phyloP scores from a whole-genome alignment of 2,797 vertebrate species.

The Pseudomugil gertrudae region DNA sequence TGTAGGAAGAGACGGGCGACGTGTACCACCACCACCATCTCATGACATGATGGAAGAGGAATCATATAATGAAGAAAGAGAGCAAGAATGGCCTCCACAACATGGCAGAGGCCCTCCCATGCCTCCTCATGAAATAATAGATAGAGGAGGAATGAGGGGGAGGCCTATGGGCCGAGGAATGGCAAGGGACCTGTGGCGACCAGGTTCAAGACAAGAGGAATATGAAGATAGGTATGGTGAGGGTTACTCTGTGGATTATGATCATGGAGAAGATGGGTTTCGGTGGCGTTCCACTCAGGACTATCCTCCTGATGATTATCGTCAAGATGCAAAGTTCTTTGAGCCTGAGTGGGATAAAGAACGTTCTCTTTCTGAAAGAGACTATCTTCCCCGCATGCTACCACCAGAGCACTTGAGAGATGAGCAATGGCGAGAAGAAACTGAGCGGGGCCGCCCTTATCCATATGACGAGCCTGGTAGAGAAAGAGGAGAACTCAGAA shows the following conservation, averaged over 20 bases:
- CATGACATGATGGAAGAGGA: constrained; percentile 73
- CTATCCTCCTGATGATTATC: constrained; percentile 84
- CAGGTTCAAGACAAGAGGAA: constrained; percentile 76
- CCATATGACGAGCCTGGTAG: constrained; percentile 85
- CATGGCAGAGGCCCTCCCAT: constrained; percentile 78
- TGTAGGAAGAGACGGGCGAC: constrained; percentile 75
- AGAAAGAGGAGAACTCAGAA: constrained; percentile 85
- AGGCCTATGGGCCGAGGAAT: constrained; percentile 73
- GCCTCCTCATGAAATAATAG: constrained; percentile 81
- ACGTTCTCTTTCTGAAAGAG: constrained; percentile 70
- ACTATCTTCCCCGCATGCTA: constrained; percentile 79
- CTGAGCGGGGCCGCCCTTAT: constrained; percentile 80
- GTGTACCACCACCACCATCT: constrained; percentile 79
- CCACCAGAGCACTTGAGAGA: constrained; percentile 87
- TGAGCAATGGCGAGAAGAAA: constrained; percentile 87
- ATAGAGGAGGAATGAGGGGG: constrained; percentile 70
- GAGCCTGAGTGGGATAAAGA: constrained; percentile 87
- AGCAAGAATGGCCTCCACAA: constrained; percentile 72
- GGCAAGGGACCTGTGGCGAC: constrained; percentile 69
- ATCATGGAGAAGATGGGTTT: constrained; percentile 78
- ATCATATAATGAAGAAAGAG: constrained; percentile 69
- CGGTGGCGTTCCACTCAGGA: constrained; percentile 81
- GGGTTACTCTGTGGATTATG: constrained; percentile 70
- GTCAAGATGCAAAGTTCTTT: constrained; percentile 61
- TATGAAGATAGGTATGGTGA: constrained; percentile 79